Evolutionary conservation across 2,888 invertebrate genomes (phyloP).

Genomic region (Sinotaia quadrata): DNA sequence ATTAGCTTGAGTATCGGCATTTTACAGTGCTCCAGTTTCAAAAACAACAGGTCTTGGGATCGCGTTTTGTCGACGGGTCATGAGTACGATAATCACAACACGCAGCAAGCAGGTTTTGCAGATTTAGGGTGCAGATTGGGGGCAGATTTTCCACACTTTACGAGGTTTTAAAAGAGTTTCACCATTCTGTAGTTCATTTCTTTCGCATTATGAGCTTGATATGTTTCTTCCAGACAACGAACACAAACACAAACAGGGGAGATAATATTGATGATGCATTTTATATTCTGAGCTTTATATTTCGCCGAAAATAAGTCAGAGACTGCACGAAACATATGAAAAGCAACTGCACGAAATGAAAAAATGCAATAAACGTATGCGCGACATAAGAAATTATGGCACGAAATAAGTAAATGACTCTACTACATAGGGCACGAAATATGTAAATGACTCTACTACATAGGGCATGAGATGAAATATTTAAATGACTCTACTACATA

Average conservation of each 20-base stretch:
- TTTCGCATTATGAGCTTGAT: neutral
- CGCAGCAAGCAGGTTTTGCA: neutral
- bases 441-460: too few relatives aligned
- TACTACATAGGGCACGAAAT: too few relatives aligned
- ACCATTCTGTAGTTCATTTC: neutral
- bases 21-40: neutral
- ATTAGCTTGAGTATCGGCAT: neutral
- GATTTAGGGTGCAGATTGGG: neutral
- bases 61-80: neutral
- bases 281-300: too few relatives aligned
- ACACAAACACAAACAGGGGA: neutral
- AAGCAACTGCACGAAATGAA: too few relatives aligned
- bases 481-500: too few relatives aligned
- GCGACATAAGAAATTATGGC: too few relatives aligned
- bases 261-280: too few relatives aligned
- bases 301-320: too few relatives aligned
- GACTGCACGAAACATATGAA: too few relatives aligned
- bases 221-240: neutral
- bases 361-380: too few relatives aligned
- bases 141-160: neutral
- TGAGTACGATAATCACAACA: neutral
- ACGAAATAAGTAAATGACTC: too few relatives aligned
- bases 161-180: neutral
- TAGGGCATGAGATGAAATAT: too few relatives aligned
- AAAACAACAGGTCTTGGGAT: slow-evolving; percentile 2